These are phyloP conservation scores for Simalia tracyae DNA, from an alignment of 2,797 vertebrate species.

Conservation along the genomic window DNA sequence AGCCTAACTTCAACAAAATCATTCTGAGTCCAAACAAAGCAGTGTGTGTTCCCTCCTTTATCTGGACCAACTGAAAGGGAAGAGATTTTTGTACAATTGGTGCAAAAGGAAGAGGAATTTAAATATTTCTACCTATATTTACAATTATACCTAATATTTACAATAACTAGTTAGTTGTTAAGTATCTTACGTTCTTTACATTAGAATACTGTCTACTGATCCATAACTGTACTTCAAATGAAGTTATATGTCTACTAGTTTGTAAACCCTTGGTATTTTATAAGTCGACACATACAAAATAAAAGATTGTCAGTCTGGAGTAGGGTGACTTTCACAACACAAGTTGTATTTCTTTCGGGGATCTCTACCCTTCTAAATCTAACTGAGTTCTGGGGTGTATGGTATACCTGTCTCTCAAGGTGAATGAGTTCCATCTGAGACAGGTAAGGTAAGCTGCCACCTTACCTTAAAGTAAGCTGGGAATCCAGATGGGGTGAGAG, in stretches of 20 bases:
- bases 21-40: background rate
- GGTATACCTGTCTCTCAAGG: background rate
- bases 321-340: background rate
- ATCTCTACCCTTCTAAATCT: background rate
- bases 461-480: too few species aligned
- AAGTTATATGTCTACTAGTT: background rate
- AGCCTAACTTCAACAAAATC: background rate
- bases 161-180: background rate
- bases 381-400: background rate
- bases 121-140: background rate
- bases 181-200: background rate
- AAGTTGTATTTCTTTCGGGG: background rate
- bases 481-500: background rate
- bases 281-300: background rate
- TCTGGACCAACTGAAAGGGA: background rate
- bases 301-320: background rate
- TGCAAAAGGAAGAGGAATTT: background rate
- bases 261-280: background rate
- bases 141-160: background rate
- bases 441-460: background rate
- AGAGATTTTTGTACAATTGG: background rate
- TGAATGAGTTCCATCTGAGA: background rate
- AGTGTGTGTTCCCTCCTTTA: background rate
- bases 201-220: background rate
- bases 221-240: background rate